phyloP scores from a whole-genome alignment of 2,888 invertebrate genomes.

The Leucophenga montana region DNA sequence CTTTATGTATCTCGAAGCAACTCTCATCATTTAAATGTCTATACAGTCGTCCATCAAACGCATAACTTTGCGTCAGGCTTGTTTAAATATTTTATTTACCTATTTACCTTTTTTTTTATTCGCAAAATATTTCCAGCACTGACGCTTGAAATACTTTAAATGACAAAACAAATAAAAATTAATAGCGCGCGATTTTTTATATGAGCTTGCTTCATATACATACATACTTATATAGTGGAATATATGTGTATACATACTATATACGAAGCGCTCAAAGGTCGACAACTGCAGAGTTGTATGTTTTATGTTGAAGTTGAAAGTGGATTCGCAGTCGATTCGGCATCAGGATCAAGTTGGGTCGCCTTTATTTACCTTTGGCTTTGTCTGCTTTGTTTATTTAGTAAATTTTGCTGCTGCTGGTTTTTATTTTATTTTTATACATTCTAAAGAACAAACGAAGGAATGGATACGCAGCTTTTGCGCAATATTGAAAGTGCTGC shows the following conservation, averaged over 20 bases:
- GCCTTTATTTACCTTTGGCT: constrained; percentile 60
- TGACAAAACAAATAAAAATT: constrained; percentile 63
- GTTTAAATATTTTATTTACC: too few relatives aligned
- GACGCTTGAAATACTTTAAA: constrained; percentile 55
- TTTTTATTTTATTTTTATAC: constrained; percentile 28
- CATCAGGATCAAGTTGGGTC: constrained; percentile 18
- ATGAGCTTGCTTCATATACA: too few relatives aligned
- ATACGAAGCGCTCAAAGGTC: background rate
- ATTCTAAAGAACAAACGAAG: background rate
- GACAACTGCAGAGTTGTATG: constrained; percentile 3
- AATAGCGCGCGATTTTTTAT: constrained; percentile 48
- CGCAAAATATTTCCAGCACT: constrained; percentile 58
- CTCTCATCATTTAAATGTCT: too few relatives aligned
- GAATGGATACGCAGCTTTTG: background rate
- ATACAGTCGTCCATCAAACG: background rate
- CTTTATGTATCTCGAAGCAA: too few relatives aligned
- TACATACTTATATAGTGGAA: background rate
- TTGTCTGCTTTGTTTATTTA: constrained; percentile 55
- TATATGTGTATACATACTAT: too few relatives aligned
- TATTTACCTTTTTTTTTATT: too few relatives aligned
- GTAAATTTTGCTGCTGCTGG: constrained; percentile 28
- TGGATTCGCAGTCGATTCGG: background rate
- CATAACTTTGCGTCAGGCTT: constrained; percentile 9
- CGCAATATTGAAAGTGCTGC: constrained; percentile 32
- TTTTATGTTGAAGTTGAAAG: constrained; percentile 23